Base-by-base conservation (phyloP, 2,113 vertebrate species). In the Arenaria interpres region DNA sequence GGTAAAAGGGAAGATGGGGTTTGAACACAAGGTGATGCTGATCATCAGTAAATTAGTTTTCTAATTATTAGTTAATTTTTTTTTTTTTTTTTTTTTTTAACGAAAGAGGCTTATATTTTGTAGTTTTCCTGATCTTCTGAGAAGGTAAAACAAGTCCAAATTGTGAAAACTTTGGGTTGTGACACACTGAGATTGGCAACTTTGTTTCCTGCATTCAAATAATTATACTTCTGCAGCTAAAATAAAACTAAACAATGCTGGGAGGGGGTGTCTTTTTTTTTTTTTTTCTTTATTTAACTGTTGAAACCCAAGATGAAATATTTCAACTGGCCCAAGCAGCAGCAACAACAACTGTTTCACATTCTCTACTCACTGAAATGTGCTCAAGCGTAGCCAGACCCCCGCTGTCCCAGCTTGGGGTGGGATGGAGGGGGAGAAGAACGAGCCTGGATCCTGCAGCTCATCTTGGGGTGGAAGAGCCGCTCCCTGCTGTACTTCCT, bases 301-400 rank as follows among this genome's bases (percentile, higher is more conserved):
- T 73, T 72, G 83, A 96, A 96, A 96, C 28, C 37, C 83, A 84
- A 77, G 88, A 83, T 80, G 79, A 94, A 97, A 62, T 69, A 90
- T 71, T 77, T 90, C 83, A 69, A 39, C 79, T 80, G 88, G 85
- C 88, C 79, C 0, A 0, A 86, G 72, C 35, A 62, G 76, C 75
- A 85, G 4, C 66, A 89, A 23, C 66, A 89, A 23, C 93, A 92
- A 95, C 88, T 90, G 90, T 83, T 96, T 90, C 53, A 22, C 63
- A 88, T 92, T 96, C 94, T 74, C 86, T 62, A 89, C 83, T 96
- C 33, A 14, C 86, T 83, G 18, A 89, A 90, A 76, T 96, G 95
- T 90, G 92, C 83, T 93, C 89, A 53, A 39, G 64, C 28, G 0
- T 45, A 81, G 90, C 79, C 88, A 84, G 79, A 41, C 59, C 83